Conservation (phyloP, 2,113 vertebrate species). For the Haemorhous mexicanus region DNA sequence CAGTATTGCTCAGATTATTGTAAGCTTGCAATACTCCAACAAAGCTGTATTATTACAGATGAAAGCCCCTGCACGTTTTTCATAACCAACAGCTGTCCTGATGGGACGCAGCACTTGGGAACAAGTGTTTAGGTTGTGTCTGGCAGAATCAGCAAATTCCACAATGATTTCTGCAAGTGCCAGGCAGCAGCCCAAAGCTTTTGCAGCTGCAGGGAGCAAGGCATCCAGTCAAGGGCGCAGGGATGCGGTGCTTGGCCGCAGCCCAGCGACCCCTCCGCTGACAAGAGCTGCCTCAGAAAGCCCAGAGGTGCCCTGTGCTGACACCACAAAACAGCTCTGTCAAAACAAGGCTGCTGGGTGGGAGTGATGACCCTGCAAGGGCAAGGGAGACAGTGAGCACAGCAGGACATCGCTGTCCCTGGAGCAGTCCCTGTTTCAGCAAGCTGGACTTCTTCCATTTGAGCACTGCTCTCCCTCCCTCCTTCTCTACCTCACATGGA, state of each 20-base stretch:
- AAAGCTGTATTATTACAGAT: conserved; percentile 8
- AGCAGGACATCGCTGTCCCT: rapidly evolving
- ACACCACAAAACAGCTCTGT: neutral
- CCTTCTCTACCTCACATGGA: neutral
- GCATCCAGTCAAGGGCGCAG: rapidly evolving
- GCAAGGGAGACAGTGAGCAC: neutral
- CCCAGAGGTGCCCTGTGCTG: neutral
- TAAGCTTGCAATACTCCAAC: neutral
- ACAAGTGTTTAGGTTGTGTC: conserved; percentile 3
- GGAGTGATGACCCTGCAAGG: neutral
- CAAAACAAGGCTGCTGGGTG: neutral
- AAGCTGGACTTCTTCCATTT: neutral
- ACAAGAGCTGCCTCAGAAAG: neutral
- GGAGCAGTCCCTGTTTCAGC: neutral
- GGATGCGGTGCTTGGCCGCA: neutral
- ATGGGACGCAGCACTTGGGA: neutral
- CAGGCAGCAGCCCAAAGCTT: conserved; percentile 18
- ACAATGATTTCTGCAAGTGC: conserved; percentile 11
- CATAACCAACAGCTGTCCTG: conserved; percentile 33
- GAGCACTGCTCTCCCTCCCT: neutral
- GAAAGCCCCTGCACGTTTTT: neutral
- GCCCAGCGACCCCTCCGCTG: neutral
- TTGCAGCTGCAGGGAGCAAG: neutral
- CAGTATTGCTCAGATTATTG: neutral
- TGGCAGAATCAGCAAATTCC: conserved; percentile 58